These are phyloP conservation scores for Zaprionus lachaisei DNA, from an alignment of 1,140 invertebrate genomes.

Conservation along the genomic window DNA sequence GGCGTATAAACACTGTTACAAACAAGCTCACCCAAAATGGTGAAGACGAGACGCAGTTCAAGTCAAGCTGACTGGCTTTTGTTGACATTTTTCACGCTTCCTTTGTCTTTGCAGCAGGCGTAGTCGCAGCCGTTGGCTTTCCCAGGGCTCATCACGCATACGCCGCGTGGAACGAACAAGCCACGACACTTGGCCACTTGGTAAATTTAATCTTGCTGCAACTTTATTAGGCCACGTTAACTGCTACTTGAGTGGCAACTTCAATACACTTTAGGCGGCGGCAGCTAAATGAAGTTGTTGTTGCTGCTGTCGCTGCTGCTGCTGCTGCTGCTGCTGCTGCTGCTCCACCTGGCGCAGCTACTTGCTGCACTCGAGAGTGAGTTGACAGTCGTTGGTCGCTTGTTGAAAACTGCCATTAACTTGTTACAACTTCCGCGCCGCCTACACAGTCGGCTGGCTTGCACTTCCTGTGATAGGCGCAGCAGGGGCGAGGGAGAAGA, in stretches of 20 bases:
- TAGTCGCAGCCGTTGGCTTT: slow-evolving; percentile 38
- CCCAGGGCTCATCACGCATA: slow-evolving; percentile 46
- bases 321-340: slow-evolving; percentile 11
- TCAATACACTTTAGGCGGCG: slow-evolving; percentile 69
- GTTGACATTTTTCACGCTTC: slow-evolving; percentile 26
- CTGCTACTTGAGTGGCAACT: slow-evolving; percentile 78
- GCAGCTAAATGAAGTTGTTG: slow-evolving; percentile 47
- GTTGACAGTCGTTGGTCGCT: slow-evolving; percentile 70
- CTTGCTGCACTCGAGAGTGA: slow-evolving; percentile 40
- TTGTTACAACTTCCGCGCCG: slow-evolving; percentile 77
- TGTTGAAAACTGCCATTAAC: slow-evolving; percentile 80
- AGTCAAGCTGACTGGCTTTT: slow-evolving; percentile 15
- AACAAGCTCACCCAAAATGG: slow-evolving; percentile 30
- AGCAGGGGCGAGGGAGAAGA: neutral
- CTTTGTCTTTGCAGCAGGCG: slow-evolving; percentile 7
- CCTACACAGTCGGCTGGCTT: slow-evolving; percentile 28
- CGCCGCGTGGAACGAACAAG: slow-evolving; percentile 17
- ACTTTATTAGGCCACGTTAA: slow-evolving; percentile 82
- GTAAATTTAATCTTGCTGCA: slow-evolving; percentile 56
- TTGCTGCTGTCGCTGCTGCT: slow-evolving; percentile 21
- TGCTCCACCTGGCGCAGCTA: slow-evolving; percentile 5
- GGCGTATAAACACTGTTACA: slow-evolving; percentile 40
- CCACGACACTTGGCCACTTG: slow-evolving; percentile 14
- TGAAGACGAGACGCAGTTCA: neutral
- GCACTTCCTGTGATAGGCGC: slow-evolving; percentile 53